Percentiles rank a stretch among this genome's conserved stretches.
Evolutionary conservation across 2,797 vertebrate genomes (phyloP).

Genomic region (Sebastes ruberrimus): DNA sequence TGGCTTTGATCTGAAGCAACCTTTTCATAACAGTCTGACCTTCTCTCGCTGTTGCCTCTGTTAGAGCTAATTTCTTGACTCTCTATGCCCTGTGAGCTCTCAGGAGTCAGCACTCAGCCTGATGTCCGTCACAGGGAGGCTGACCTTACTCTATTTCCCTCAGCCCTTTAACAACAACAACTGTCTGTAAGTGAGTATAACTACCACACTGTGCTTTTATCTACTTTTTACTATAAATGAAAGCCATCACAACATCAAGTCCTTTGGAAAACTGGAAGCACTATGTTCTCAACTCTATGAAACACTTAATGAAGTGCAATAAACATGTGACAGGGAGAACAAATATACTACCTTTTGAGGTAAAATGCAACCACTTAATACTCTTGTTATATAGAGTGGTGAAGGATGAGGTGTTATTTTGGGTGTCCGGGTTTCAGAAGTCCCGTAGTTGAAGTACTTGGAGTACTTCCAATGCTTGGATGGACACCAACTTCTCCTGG

Average conservation of each 20-base stretch:
- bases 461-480: background rate
- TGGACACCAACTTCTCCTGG: background rate
- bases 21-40: slow-evolving; percentile 27
- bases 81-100: slow-evolving; percentile 12
- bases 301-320: slow-evolving; percentile 15
- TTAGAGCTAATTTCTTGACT: slow-evolving; percentile 11
- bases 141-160: slow-evolving; percentile 43
- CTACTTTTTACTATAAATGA: background rate
- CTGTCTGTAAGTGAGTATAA: slow-evolving; percentile 11
- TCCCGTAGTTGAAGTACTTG: background rate
- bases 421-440: background rate
- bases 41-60: slow-evolving; percentile 4
- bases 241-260: background rate
- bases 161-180: slow-evolving; percentile 13
- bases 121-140: slow-evolving; percentile 22
- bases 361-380: background rate
- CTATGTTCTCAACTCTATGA: background rate
- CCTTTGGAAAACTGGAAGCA: background rate
- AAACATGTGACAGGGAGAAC: background rate
- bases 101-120: slow-evolving; percentile 15
- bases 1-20: slow-evolving; percentile 9
- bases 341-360: background rate
- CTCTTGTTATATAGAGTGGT: background rate
- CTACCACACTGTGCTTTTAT: slow-evolving; percentile 15
- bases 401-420: background rate